Base-by-base conservation (phyloP, 2,888 invertebrate species). In the Hydrotaea cyrtoneurina region DNA sequence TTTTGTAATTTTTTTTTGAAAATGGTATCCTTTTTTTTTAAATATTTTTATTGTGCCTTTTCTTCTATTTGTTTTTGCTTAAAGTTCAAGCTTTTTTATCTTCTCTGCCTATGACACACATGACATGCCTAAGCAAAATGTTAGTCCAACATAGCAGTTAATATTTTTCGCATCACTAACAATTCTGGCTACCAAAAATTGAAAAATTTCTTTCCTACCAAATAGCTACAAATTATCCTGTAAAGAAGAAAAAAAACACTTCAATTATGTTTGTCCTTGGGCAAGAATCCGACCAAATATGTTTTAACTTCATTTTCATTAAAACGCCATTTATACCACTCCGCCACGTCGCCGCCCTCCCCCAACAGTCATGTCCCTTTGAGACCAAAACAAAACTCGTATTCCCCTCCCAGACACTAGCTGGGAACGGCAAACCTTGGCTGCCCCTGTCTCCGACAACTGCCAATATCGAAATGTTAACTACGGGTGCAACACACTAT, bases 251-350 rank as follows among this genome's bases (percentile, higher is more conserved):
- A 50, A 62, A 62, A 62, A 62, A 26, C 31, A 31, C 62, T 36
- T 62, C 62, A 62, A 62, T 62, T 62, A 69, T 69, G 21, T 69
- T 69, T 69, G 69, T 69, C 69, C 69, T 46, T 39, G 46, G 39
- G 69, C 69, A 50, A 50, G 10, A 59, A 23, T 26, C 13, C 26
- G 26, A 59, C 59, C 13, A 46, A 46, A 69, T 69, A 69, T 46
- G 39, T 69, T 69, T 69, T 43, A 69, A 69, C 69, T 69, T 69
- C 69, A 46, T 69, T 69, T 69, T 69, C 69, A 69, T 69, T 69
- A 69, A 69, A 69, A 69, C 46, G 21, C 46, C 21, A 43, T 69
- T 39, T 46, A 69, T 69, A 43, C 21, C 69, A 36, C 8, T 13
- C 13, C 23, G 19, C 66, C 66, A 15, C 15, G 43, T 43, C 1